phyloP scores from a whole-genome alignment of 2,113 vertebrate species.

The Arothron firmamentum region DNA sequence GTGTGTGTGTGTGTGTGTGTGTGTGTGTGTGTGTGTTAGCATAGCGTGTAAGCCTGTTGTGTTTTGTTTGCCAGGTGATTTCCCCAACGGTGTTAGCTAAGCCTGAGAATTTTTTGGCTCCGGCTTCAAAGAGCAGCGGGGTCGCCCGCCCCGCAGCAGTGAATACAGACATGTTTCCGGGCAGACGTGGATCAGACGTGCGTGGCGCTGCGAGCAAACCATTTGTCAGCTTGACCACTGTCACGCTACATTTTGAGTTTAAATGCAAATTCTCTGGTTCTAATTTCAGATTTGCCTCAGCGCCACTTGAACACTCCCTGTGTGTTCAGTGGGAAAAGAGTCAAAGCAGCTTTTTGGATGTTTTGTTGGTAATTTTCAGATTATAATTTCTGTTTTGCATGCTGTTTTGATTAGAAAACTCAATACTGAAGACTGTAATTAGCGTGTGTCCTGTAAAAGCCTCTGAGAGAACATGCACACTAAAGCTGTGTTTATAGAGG shows the following conservation, averaged over 20 bases:
- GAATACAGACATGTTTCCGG: conserved; percentile 65
- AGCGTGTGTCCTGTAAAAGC: conserved; percentile 6
- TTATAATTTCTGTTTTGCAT: conserved; percentile 5
- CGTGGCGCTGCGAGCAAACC: neutral
- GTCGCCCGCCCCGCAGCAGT: conserved; percentile 49
- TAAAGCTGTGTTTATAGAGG: conserved; percentile 4
- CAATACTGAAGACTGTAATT: conserved; percentile 13
- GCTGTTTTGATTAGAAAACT: conserved; percentile 13
- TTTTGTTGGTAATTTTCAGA: conserved; percentile 21
- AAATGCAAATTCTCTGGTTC: no score
- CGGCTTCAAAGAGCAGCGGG: conserved; percentile 67
- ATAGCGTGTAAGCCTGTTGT: conserved; percentile 37
- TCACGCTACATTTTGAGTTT: neutral
- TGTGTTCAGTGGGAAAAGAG: no score
- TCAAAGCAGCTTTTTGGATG: no score
- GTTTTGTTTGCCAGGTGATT: conserved; percentile 67
- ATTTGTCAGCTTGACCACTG: conserved; percentile 23
- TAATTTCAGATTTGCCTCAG: neutral
- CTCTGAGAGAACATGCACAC: neutral
- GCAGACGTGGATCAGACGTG: conserved; percentile 11
- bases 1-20: neutral
- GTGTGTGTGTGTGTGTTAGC: conserved; percentile 51
- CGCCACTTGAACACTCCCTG: no score
- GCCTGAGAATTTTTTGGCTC: conserved; percentile 66
- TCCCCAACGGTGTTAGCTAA: conserved; percentile 66